These are phyloP conservation scores for Lethenteron camtschaticum DNA, from an alignment of 2,113 vertebrate genomes.

Conservation along the genomic window DNA sequence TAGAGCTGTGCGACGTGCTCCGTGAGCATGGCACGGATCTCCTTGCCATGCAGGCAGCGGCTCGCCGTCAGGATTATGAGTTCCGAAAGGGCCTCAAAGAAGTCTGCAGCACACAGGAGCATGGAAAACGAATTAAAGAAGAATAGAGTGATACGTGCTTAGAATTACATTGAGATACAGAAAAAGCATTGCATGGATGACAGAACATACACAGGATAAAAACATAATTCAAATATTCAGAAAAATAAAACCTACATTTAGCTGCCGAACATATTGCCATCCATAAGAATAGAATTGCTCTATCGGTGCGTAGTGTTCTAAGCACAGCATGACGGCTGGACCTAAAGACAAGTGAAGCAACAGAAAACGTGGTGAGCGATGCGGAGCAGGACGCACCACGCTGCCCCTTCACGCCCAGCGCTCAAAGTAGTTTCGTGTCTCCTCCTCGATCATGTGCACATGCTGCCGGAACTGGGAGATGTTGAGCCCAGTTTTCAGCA, in stretches of 20 bases:
- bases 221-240: no score
- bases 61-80: slow-evolving; percentile 93
- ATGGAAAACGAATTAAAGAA: background rate
- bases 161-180: background rate
- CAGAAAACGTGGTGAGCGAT: no score
- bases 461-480: slow-evolving; percentile 59
- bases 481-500: slow-evolving; percentile 79
- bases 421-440: slow-evolving; percentile 64
- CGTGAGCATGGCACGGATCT: slow-evolving; percentile 52
- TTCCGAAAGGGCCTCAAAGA: slow-evolving; percentile 77
- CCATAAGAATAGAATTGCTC: no score
- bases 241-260: no score
- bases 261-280: no score
- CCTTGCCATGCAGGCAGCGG: slow-evolving; percentile 71
- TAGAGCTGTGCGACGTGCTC: slow-evolving; percentile 75
- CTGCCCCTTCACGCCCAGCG: slow-evolving; percentile 42
- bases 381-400: no score
- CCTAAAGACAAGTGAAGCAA: no score
- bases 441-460: slow-evolving; percentile 56
- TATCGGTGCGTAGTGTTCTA: no score
- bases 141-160: background rate
- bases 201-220: no score
- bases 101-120: slow-evolving; percentile 26
- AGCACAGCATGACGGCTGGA: no score
- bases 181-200: no score